Base-by-base conservation (phyloP, 37 sponge, comb jelly and placozoan species). In the Mnemiopsis leidyi region DNA sequence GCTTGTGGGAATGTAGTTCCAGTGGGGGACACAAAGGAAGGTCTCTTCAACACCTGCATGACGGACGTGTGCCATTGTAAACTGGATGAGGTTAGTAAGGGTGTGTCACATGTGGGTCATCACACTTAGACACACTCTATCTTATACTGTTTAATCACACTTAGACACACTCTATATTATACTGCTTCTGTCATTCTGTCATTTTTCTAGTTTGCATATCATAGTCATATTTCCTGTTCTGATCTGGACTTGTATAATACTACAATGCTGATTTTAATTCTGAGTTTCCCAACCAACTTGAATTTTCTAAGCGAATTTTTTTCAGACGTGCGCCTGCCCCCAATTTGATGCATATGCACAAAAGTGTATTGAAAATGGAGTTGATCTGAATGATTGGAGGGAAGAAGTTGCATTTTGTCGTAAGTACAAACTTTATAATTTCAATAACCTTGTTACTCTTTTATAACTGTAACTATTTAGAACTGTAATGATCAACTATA, bases 321-420 rank as follows among this genome's bases (percentile, higher is more conserved):
- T 35, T 13, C 37, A 79, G 37, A 35, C 20, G 34, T 79, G 82
- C 34, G 82, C 82, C 5, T 79, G 82, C 29, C 23, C 35, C 7
- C 35, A 32, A 32, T 36, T 79, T 16, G 82, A 79, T 16, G 35
- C 82, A 20, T 79, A 79, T 23, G 82, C 82, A 18, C 36, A 79
- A 35, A 33, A 2, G 9, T 79, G 82, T 33, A 33, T 30, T 1
- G 37, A 79, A 23, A 16, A 16, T 23, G 82, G 82, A 35, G 36
- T 79, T 23, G 82, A 79, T 33, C 82, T 79, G 5, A 79, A 35
- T 29, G 37, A 79, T 36, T 79, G 82, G 82, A 79, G 82, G 82
- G 36, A 79, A 21, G 82, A 16, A 1, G 36, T 79, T 35, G 2
- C 3, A 16, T 79, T 79, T 29, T 79, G 82, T 35, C 82, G 75